Evolutionary conservation across 2,888 invertebrate genomes (phyloP).

Genomic region (Meghimatium bilineatum): DNA sequence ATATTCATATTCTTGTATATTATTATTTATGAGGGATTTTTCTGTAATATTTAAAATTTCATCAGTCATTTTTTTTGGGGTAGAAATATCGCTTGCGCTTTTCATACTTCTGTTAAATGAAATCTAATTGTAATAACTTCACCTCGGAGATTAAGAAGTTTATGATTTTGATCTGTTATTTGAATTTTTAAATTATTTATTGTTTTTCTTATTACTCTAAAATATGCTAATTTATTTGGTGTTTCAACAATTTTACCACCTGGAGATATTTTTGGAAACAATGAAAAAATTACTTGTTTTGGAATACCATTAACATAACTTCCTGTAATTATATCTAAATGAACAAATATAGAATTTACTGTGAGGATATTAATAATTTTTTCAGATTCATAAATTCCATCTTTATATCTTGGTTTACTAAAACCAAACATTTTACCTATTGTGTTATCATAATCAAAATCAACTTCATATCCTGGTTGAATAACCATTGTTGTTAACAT

Average conservation of each 20-base stretch:
- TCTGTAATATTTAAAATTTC: background rate
- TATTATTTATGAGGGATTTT: background rate
- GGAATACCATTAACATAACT: slow-evolving; percentile 44
- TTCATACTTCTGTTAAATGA: slow-evolving; percentile 50
- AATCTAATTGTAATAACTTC: slow-evolving; percentile 51
- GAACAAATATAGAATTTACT: no score
- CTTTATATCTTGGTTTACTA: no score
- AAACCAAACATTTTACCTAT: no score
- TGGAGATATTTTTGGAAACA: slow-evolving; percentile 50
- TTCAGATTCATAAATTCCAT: no score
- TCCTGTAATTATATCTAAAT: no score
- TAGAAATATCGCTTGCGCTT: no score
- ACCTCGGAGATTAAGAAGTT: slow-evolving; percentile 43
- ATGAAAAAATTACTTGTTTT: slow-evolving; percentile 48
- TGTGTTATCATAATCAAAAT: no score
- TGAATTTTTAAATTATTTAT: slow-evolving; percentile 28
- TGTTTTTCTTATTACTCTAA: slow-evolving; percentile 41
- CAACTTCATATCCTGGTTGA: no score
- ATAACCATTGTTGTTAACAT: no score
- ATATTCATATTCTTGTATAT: slow-evolving; percentile 27
- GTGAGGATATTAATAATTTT: no score
- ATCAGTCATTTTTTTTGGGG: background rate
- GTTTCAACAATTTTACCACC: slow-evolving; percentile 52
- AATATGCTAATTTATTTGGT: slow-evolving; percentile 48
- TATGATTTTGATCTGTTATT: slow-evolving; percentile 48